Conservation (phyloP, 2,888 invertebrate species). For the Dioctria linearis region DNA sequence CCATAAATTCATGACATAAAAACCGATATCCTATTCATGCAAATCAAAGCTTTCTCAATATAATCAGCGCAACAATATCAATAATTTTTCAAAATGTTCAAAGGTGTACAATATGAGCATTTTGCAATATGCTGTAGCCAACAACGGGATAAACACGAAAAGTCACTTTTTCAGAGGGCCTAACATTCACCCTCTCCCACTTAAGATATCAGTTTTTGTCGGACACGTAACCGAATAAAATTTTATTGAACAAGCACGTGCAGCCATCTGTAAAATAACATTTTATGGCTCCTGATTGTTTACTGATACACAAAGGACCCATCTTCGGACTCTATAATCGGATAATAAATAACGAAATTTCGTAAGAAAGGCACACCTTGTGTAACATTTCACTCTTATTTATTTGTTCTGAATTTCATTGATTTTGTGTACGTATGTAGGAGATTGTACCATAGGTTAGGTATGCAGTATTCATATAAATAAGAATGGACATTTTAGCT, state of each 20-base stretch:
- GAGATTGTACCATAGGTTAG: background rate
- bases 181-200: conserved; percentile 38
- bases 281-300: conserved; percentile 53
- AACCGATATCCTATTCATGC: conserved; percentile 33
- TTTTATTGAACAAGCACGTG: conserved; percentile 53
- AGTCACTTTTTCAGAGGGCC: conserved; percentile 38
- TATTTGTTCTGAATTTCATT: conserved; percentile 38
- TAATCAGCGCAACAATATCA: conserved; percentile 49
- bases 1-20: conserved; percentile 35
- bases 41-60: conserved; percentile 40
- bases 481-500: background rate
- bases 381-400: conserved; percentile 41
- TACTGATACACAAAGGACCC: conserved; percentile 49
- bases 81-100: conserved; percentile 46
- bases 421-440: conserved; percentile 3
- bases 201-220: conserved; percentile 35
- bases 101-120: background rate
- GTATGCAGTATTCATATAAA: conserved; percentile 5
- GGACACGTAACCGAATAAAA: conserved; percentile 55
- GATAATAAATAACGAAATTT: conserved; percentile 46
- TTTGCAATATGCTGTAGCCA: conserved; percentile 14
- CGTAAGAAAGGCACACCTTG: conserved; percentile 24
- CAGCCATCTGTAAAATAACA: conserved; percentile 55
- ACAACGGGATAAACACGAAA: conserved; percentile 30
- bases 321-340: conserved; percentile 48